A percentile compares a stretch with the other conserved stretches of the same genome.
Evolutionary conservation across 2,113 vertebrate genomes (phyloP).

Genomic region (Colossoma macropomum): DNA sequence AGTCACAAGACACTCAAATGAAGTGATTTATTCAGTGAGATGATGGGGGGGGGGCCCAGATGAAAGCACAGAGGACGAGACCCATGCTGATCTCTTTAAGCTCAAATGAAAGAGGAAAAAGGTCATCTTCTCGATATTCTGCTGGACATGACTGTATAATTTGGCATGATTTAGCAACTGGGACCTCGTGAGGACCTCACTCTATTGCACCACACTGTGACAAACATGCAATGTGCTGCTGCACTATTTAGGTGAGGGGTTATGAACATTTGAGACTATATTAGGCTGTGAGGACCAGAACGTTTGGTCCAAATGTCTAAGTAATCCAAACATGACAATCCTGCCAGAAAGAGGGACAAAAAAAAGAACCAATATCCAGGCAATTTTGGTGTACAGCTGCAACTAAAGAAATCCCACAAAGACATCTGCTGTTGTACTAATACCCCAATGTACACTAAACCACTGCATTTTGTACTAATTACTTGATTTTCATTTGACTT

Average conservation of each 20-base stretch:
- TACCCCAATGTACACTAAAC: background rate
- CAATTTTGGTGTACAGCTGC: slow-evolving; percentile 6
- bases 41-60: slow-evolving; percentile 50
- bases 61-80: slow-evolving; percentile 47
- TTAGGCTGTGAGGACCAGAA: background rate
- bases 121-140: background rate
- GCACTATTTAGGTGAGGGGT: slow-evolving; percentile 22
- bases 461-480: slow-evolving; percentile 38
- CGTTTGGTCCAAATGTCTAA: slow-evolving; percentile 25
- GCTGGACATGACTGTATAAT: background rate
- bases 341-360: background rate
- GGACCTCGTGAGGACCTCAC: background rate
- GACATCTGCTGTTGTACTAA: slow-evolving; percentile 19
- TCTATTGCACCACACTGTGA: slow-evolving; percentile 10
- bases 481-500: slow-evolving; percentile 21
- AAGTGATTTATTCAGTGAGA: slow-evolving; percentile 66
- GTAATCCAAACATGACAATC: slow-evolving; percentile 15
- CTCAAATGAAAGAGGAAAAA: background rate
- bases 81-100: background rate
- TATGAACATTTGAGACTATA: background rate
- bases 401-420: slow-evolving; percentile 16
- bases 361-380: background rate
- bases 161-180: slow-evolving; percentile 1
- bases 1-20: slow-evolving; percentile 74
- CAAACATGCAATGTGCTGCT: background rate